phyloP scores from a whole-genome alignment of 2,888 invertebrate genomes.

The Chrysina gloriosa region DNA sequence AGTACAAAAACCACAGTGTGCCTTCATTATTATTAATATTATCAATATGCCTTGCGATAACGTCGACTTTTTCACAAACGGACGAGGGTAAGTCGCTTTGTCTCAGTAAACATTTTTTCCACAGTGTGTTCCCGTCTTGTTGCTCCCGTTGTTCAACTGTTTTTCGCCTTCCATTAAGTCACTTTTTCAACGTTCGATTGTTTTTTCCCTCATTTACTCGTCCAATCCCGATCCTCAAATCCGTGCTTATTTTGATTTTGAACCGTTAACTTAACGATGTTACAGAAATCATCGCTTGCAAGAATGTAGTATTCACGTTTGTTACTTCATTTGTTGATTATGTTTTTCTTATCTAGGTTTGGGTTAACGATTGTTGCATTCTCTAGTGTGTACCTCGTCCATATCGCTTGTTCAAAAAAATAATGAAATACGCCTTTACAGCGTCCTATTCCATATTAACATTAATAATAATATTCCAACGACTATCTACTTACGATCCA shows the following conservation, averaged over 20 bases:
- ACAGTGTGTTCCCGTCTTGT: too few relatives aligned
- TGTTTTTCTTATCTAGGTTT: conserved; percentile 17
- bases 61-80: conserved; percentile 24
- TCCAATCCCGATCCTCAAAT: neutral
- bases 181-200: neutral
- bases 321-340: neutral
- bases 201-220: neutral
- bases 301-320: conserved; percentile 20
- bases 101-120: too few relatives aligned
- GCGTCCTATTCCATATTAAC: too few relatives aligned
- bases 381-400: neutral
- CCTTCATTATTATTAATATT: neutral
- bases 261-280: neutral
- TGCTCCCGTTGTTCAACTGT: too few relatives aligned
- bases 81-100: conserved; percentile 19
- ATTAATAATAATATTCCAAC: too few relatives aligned
- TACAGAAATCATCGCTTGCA: neutral
- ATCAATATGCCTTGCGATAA: neutral
- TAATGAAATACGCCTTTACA: neutral
- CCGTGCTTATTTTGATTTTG: neutral
- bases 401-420: neutral
- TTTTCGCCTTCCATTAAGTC: neutral
- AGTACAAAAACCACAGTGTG: conserved; percentile 16
- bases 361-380: conserved; percentile 8
- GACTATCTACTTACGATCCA: too few relatives aligned